A percentile compares a stretch with the other conserved stretches of the same genome.
Evolutionary conservation across 2,888 invertebrate species (phyloP).

Genomic region (Pachymerium ferrugineum): DNA sequence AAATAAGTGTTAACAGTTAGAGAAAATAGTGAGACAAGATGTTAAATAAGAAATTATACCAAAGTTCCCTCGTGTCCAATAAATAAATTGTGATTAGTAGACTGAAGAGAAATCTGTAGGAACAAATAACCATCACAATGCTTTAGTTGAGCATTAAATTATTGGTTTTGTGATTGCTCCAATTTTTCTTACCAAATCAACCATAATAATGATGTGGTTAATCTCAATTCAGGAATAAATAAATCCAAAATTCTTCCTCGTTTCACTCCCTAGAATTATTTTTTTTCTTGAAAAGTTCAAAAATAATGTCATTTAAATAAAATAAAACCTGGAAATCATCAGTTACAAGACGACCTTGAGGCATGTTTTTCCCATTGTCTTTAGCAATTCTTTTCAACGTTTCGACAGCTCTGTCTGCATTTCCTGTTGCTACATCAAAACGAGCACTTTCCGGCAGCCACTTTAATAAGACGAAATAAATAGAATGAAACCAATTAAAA

Average conservation of each 20-base stretch:
- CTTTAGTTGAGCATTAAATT: no score
- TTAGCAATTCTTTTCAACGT: slow-evolving; percentile 79
- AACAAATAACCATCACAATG: no score
- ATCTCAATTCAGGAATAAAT: slow-evolving; percentile 65
- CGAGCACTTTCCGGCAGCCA: slow-evolving; percentile 93
- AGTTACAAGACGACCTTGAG: slow-evolving; percentile 74
- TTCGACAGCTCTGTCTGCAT: slow-evolving; percentile 74
- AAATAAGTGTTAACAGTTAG: no score
- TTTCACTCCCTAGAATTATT: slow-evolving; percentile 40
- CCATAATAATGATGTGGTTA: slow-evolving; percentile 83
- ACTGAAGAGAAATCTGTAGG: no score
- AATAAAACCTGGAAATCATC: slow-evolving; percentile 53
- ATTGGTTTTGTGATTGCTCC: no score
- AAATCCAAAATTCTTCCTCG: slow-evolving; percentile 48
- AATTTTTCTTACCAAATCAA: slow-evolving; percentile 65
- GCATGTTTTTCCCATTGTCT: slow-evolving; percentile 83
- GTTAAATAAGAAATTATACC: no score
- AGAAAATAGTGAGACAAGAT: no score
- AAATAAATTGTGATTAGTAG: no score
- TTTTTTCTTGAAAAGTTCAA: background rate
- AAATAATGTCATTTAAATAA: no score
- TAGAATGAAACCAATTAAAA: background rate
- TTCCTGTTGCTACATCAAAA: slow-evolving; percentile 78
- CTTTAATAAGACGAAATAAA: slow-evolving; percentile 52
- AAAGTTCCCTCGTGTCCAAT: no score